Evolutionary conservation across 1,140 invertebrate genomes (phyloP), one percentile per base, ranked within the genome.

Genomic region (Catajapyx aquilonaris): DNA sequence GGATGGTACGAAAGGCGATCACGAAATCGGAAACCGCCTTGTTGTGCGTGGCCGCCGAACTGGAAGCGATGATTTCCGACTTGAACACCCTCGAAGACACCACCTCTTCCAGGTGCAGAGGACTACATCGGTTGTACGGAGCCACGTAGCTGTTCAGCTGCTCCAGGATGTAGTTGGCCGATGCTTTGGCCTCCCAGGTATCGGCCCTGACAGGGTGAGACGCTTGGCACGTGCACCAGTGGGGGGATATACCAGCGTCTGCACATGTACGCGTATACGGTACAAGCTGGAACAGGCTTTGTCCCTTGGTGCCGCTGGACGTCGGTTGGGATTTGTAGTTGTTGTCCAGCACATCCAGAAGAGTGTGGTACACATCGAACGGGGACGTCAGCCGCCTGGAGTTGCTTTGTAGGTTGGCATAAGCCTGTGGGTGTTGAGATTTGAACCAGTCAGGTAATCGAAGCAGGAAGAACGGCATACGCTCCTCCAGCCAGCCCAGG

Each of bases 401-500:
- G 21, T 49, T 49, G 3, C 16, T 10, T 22, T 22, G 23, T 16
- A 49, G 32, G 20, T 35, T 35, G 4, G 35, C 20, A 11, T 35
- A 34, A 41, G 43, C 41, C 4, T 39, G 30, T 1, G 44, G 41
- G 35, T 37, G 18, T 17, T 15, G 13, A 4, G 25, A 22, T 11
- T 39, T 37, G 5, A 45, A 22, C 7, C 4, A 4, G 4, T 33
- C 33, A 9, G 47, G 47, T 9, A 45, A 10, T 19, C 47, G 40
- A 19, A 48, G 25, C 25, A 41, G 47, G 34, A 47, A 41, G 34
- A 47, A 49, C 9, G 47, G 47, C 5, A 49, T 34, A 23, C 44
- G 44, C 21, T 49, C 46, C 34, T 49, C 47, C 28, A 46, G 44
- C 32, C 39, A 49, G n/a, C 47, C 47, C 5, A 49, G 11, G 23